These are phyloP conservation scores for Thaumetopoea pityocampa DNA, from an alignment of 1,140 invertebrate species.

Conservation along the genomic window DNA sequence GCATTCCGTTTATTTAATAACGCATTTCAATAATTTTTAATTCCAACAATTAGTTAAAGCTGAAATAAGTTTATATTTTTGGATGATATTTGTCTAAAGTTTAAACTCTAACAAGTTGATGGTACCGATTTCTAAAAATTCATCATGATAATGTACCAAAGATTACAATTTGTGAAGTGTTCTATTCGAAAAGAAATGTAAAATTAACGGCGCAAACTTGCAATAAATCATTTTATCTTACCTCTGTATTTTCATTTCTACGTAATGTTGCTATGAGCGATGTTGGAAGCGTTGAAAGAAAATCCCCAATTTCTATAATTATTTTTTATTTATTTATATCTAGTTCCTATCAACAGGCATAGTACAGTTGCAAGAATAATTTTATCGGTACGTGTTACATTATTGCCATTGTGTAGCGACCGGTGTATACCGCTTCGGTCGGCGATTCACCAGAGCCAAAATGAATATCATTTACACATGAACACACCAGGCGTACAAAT, in stretches of 20 bases:
- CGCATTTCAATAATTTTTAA: too few relatives aligned
- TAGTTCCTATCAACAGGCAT: slow-evolving; percentile 69
- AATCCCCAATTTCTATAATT: slow-evolving; percentile 51
- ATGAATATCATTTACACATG: slow-evolving; percentile 26
- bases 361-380: slow-evolving; percentile 70
- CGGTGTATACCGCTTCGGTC: slow-evolving; percentile 35
- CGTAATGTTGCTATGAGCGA: too few relatives aligned
- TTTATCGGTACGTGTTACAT: slow-evolving; percentile 38
- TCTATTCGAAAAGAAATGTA: too few relatives aligned
- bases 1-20: too few relatives aligned
- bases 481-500: slow-evolving; percentile 51
- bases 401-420: slow-evolving; percentile 47
- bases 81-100: too few relatives aligned
- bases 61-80: too few relatives aligned
- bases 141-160: too few relatives aligned
- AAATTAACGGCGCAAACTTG: too few relatives aligned
- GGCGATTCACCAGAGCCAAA: slow-evolving; percentile 33
- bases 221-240: slow-evolving; percentile 17
- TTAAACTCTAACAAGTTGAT: too few relatives aligned
- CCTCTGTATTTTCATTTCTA: slow-evolving; percentile 5
- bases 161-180: too few relatives aligned
- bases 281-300: slow-evolving; percentile 22
- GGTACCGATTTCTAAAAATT: too few relatives aligned
- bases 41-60: too few relatives aligned
- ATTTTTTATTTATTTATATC: slow-evolving; percentile 74